phyloP scores from a whole-genome alignment of 2,113 vertebrate species.

The Saguinus midas region DNA sequence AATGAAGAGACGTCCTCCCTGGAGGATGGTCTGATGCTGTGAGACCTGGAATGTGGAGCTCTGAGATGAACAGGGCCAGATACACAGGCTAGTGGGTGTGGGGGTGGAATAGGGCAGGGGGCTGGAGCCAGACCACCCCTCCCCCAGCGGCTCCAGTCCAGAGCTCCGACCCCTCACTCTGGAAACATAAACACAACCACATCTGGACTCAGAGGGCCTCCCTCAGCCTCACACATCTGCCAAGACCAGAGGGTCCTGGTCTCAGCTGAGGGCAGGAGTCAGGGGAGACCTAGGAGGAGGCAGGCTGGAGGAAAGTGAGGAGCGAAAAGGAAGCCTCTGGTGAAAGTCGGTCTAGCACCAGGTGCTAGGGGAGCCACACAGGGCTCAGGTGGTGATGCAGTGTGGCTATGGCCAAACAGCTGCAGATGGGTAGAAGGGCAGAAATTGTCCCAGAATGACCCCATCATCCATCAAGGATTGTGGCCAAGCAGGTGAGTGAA shows the following conservation, averaged over 20 bases:
- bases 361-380: background rate
- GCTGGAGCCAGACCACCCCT: slow-evolving; percentile 51
- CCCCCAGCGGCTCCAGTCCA: slow-evolving; percentile 56
- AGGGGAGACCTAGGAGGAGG: slow-evolving; percentile 18
- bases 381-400: background rate
- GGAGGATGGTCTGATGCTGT: background rate
- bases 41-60: background rate
- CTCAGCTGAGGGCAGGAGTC: slow-evolving; percentile 53
- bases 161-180: slow-evolving; percentile 64
- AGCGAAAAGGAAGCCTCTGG: background rate
- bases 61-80: background rate
- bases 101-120: background rate
- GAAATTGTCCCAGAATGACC: background rate
- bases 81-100: background rate
- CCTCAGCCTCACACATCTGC: slow-evolving; percentile 61
- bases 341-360: background rate
- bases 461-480: background rate
- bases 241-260: slow-evolving; percentile 60
- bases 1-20: background rate
- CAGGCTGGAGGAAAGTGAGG: background rate
- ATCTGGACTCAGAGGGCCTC: slow-evolving; percentile 72
- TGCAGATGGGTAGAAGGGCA: background rate
- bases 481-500: background rate
- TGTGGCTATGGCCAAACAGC: background rate
- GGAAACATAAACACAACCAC: slow-evolving; percentile 78